Evolutionary conservation across 2,797 vertebrate genomes (phyloP).

Genomic region (Mycteria americana): DNA sequence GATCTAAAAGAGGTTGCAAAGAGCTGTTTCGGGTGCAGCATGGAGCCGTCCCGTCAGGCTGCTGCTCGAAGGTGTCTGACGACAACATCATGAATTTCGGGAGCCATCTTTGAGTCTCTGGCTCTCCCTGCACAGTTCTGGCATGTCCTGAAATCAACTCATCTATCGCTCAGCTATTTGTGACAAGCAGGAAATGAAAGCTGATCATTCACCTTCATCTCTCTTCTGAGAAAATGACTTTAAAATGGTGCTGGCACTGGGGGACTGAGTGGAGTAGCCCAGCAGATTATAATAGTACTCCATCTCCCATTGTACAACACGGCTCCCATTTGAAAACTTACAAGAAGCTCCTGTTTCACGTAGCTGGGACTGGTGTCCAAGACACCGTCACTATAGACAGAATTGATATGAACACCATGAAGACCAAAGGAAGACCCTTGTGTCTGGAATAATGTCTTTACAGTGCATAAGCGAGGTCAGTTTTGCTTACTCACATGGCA

Average conservation of each 20-base stretch:
- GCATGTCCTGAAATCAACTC: not conserved
- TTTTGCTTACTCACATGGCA: not conserved
- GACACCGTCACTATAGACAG: not conserved
- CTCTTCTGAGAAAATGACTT: not conserved
- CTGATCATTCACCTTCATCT: not conserved
- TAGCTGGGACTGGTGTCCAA: not conserved
- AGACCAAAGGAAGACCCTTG: not conserved
- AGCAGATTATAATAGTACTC: not conserved
- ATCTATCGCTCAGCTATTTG: not conserved
- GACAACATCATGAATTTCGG: not conserved
- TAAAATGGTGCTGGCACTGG: not conserved
- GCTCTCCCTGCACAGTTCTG: not conserved
- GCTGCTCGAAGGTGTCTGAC: not conserved
- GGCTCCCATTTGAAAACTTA: not conserved
- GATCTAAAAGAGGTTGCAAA: not conserved
- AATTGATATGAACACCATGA: not conserved
- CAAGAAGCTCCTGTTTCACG: not conserved
- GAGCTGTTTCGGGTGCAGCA: not conserved
- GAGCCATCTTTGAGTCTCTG: not conserved
- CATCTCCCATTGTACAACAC: not conserved
- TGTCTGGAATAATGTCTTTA: not conserved
- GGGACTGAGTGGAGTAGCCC: not conserved
- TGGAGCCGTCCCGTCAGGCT: not conserved
- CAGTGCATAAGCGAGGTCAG: not conserved
- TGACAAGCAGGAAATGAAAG: not conserved